Evolutionary conservation across 2,888 invertebrate species (phyloP).

Genomic region (Hirtodrosophila alboralis): DNA sequence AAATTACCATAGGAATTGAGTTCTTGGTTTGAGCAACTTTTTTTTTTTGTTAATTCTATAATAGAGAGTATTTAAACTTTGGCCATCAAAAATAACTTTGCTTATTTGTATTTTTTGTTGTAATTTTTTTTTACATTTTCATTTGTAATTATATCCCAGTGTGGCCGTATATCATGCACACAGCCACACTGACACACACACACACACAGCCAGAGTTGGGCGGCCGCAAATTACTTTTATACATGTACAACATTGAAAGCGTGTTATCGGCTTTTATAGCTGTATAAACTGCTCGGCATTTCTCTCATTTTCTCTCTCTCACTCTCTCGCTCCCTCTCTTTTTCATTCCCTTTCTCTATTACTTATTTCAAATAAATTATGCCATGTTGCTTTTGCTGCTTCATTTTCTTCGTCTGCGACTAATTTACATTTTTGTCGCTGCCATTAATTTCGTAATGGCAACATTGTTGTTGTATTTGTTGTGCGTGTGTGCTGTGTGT

Average conservation of each 20-base stretch:
- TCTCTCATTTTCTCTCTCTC: background rate
- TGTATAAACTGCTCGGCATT: conserved; percentile 36
- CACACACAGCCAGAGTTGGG: background rate
- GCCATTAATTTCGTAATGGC: conserved; percentile 70
- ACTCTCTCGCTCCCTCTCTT: background rate
- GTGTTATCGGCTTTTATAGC: conserved; percentile 70
- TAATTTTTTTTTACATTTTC: conserved; percentile 44
- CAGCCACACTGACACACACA: background rate
- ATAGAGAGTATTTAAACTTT: too few relatives aligned
- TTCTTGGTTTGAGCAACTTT: too few relatives aligned
- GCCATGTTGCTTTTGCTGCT: conserved; percentile 36
- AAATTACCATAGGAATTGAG: too few relatives aligned
- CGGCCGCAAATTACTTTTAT: conserved; percentile 72
- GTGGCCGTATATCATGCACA: conserved; percentile 36
- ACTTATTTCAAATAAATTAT: conserved; percentile 58
- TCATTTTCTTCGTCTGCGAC: conserved; percentile 56
- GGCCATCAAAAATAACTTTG: too few relatives aligned
- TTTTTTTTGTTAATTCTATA: too few relatives aligned
- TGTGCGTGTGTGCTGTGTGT: conserved; percentile 9
- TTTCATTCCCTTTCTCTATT: background rate
- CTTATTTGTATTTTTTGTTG: conserved; percentile 8
- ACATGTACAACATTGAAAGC: conserved; percentile 57
- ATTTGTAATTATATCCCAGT: conserved; percentile 65
- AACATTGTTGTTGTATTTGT: conserved; percentile 21
- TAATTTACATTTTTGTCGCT: conserved; percentile 79